phyloP scores from a whole-genome alignment of 2,888 invertebrate species.

The Ochropleura plecta region DNA sequence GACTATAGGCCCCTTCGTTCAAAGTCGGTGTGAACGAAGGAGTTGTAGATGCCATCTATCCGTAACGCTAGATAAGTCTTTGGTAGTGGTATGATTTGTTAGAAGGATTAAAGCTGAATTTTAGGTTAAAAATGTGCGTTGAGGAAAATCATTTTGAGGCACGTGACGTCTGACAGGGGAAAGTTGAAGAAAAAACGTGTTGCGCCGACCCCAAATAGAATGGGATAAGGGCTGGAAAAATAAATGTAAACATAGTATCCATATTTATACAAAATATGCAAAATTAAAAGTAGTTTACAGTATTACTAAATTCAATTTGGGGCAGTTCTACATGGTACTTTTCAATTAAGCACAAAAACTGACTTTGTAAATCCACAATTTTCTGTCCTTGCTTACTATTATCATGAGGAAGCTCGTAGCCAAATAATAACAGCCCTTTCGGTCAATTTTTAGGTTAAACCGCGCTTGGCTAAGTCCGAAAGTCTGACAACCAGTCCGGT shows the following conservation, averaged over 20 bases:
- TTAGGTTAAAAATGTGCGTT: neutral
- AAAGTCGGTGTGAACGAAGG: conserved; percentile 21
- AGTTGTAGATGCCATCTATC: conserved; percentile 42
- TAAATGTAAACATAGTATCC: no score
- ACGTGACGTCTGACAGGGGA: no score
- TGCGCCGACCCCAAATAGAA: no score
- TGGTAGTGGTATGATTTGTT: neutral
- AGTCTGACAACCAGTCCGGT: no score
- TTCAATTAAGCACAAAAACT: neutral
- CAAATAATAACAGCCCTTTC: no score
- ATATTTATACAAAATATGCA: no score
- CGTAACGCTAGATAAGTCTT: conserved; percentile 35
- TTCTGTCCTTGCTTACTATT: neutral
- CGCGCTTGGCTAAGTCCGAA: no score
- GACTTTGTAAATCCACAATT: neutral
- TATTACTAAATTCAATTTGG: neutral
- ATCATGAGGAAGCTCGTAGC: no score
- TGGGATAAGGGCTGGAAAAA: no score
- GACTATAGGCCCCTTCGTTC: conserved; percentile 18
- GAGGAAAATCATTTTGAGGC: neutral
- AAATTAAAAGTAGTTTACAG: no score
- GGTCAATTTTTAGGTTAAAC: no score
- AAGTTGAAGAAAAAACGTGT: no score
- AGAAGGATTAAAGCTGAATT: neutral
- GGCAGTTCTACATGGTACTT: neutral